phyloP scores from a whole-genome alignment of 1,140 invertebrate genomes.

The Coptotermes formosanus region DNA sequence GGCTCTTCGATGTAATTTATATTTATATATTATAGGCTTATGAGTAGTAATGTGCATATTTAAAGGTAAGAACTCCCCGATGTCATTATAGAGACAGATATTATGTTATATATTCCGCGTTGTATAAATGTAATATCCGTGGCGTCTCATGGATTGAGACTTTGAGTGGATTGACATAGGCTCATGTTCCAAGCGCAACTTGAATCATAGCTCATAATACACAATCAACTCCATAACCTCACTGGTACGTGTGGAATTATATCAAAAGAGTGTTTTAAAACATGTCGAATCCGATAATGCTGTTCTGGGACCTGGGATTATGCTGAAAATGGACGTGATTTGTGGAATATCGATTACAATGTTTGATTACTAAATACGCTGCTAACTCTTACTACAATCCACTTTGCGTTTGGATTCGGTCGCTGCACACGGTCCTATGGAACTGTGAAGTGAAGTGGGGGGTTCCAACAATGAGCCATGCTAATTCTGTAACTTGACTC shows the following conservation, averaged over 20 bases:
- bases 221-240: neutral
- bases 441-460: neutral
- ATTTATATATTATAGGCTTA: too few species aligned
- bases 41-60: too few species aligned
- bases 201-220: neutral
- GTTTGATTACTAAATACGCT: neutral
- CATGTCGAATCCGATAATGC: neutral
- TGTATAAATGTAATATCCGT: too few species aligned
- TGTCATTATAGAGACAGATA: too few species aligned
- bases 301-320: conserved; percentile 4
- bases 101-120: too few species aligned
- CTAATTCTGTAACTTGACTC: neutral
- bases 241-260: neutral
- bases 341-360: neutral
- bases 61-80: too few species aligned
- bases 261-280: neutral
- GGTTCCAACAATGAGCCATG: neutral
- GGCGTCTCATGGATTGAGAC: neutral
- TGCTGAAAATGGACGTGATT: neutral
- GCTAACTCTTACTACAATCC: neutral
- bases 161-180: neutral
- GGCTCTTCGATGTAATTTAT: too few species aligned
- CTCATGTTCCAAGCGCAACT: neutral
- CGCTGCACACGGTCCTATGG: neutral
- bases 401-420: neutral